Base-by-base conservation (phyloP, 2,113 vertebrate genomes). In the Limnothrissa miodon region DNA sequence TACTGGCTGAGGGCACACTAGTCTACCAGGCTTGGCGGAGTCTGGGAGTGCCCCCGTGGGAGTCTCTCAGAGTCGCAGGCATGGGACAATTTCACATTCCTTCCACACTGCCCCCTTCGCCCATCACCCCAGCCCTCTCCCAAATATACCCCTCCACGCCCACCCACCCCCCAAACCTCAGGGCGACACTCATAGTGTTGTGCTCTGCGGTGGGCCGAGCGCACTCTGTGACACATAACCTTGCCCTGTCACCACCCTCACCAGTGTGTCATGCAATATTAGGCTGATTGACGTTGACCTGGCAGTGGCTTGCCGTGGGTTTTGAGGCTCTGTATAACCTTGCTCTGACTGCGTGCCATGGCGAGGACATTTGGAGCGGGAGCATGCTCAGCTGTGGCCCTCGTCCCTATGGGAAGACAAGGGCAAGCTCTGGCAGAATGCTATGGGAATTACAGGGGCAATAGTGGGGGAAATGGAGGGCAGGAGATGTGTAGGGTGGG, bases 221-320 rank as follows among this genome's bases (percentile, higher is more conserved):
- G 93, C 90, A 10, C 86, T 89, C 85, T 88, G 92, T 95, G 93
- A 92, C 92, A 92, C 89, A 90, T 93, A 93, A 94, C 94, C 93
- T 94, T 93, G 93, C 93, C 93, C 92, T 94, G 91, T 94, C 92
- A 93, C 92, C 92, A 93, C 92, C 93, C 93, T 94, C 91, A 90
- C 93, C 90, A 93, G 56, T 87, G 89, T 91, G 93, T 94, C 93
- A 91, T 88, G 87, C 86, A 86, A 84, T 83, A 91, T 94, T 93
- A 94, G 86, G 79, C 80, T 93, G 93, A 94, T 89, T 94, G 93
- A 94, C 90, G 92, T 88, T 92, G 93, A 93, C 90, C 88, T 86
- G 84, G 83, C 84, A 84, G 86, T 90, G 82, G 84, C 88, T 85
- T 86, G 84, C 86, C 89, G 80, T 86, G 91, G 90, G 93, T 93